These are phyloP conservation scores for Varroa destructor DNA, from an alignment of 1,140 invertebrate genomes.

Conservation along the genomic window DNA sequence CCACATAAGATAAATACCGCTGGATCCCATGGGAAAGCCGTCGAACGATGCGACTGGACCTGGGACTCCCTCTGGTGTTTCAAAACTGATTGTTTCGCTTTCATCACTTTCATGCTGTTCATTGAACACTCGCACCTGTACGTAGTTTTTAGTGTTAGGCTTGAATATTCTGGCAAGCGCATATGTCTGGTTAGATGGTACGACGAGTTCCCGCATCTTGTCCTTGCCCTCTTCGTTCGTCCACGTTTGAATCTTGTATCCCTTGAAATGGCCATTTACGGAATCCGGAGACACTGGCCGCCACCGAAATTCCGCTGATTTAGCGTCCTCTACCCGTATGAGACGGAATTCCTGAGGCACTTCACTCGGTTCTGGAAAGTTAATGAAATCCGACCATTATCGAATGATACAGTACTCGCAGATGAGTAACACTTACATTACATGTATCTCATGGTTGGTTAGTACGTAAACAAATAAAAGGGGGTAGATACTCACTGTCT, in stretches of 20 bases:
- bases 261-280: constrained; percentile 71
- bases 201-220: constrained; percentile 58
- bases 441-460: too few species aligned
- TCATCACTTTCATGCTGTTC: constrained; percentile 72
- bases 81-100: constrained; percentile 66
- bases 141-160: constrained; percentile 75
- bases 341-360: constrained; percentile 72
- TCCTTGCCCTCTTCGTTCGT: constrained; percentile 56
- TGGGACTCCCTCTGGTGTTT: constrained; percentile 81
- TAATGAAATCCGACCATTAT: background rate
- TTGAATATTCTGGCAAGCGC: constrained; percentile 70
- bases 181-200: constrained; percentile 56
- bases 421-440: too few species aligned
- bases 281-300: constrained; percentile 58
- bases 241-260: constrained; percentile 92
- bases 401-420: too few species aligned
- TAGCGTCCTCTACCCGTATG: constrained; percentile 55
- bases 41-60: constrained; percentile 71
- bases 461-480: too few species aligned
- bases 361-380: constrained; percentile 52
- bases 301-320: constrained; percentile 67
- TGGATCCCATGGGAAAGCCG: constrained; percentile 70
- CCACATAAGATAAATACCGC: constrained; percentile 75
- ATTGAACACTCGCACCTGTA: constrained; percentile 77
- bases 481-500: constrained; percentile 48